Evolutionary conservation across 2,888 invertebrate species (phyloP), one percentile per base, ranked within the genome.

Genomic region (Amitus sp.): DNA sequence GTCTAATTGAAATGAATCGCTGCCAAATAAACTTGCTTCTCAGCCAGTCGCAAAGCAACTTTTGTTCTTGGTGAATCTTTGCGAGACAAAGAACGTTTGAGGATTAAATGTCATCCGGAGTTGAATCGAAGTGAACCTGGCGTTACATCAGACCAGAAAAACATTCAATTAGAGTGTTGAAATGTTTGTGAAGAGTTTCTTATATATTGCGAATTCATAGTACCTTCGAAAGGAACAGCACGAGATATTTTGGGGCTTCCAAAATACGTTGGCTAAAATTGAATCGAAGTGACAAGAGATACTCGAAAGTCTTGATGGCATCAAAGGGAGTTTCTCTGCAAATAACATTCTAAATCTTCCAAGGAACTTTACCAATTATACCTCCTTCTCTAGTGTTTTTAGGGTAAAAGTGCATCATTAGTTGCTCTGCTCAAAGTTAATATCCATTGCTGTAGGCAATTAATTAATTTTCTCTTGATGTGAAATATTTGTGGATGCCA

Each of bases 281-380:
- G 60, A 60, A 64, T 64, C 47, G 59, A 60, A 56, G 64, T 57
- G 56, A 60, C 47, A 57, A 59, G 53, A 53, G 60, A 57, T 64
- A 47, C 60, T 64, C 57, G 54, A 64, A 54, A 60, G 60, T 60
- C 64, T 60, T 60, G 64, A n/a, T 64, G 47, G 52, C 54, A 57
- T 64, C 64, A 60, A 64, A 64, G 64, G 51, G 60, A 57, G 57
- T 64, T 64, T 60, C 60, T 60, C 54, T 48, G 47, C 56, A 53
- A 64, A 57, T 64, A 60, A 64, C 64, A 59, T 56, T 34, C 51
- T 45, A 48, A 57, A 64, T 64, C 60, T 57, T 55, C 57, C 42
- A 56, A 50, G 53, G 52, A 57, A 66, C 63, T 62, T 65, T 59
- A 49, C 59, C 61, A 60, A 50, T n/a, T n/a, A 55, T 54, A 60